A percentile compares a stretch with the other conserved stretches of the same genome.
These are phyloP conservation scores for Amiota minor DNA, from an alignment of 2,888 invertebrate genomes.

Conservation along the genomic window DNA sequence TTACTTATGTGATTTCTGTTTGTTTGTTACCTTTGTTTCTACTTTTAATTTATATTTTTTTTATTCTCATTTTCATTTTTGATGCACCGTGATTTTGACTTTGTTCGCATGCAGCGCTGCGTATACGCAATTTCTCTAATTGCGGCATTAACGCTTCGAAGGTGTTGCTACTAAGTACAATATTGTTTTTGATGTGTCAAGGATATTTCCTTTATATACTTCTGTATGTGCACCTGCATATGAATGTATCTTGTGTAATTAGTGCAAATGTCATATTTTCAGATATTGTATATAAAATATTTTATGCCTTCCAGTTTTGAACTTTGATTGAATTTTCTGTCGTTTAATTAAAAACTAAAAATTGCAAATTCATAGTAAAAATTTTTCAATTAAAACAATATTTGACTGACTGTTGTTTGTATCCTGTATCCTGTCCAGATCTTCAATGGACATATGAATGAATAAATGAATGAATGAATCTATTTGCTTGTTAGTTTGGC, in stretches of 20 bases:
- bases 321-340: no score
- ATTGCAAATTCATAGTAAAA: no score
- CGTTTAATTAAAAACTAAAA: no score
- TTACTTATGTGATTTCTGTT: neutral
- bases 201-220: neutral
- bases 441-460: no score
- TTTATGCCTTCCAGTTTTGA: neutral
- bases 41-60: neutral
- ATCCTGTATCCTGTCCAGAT: no score
- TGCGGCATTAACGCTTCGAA: conserved; percentile 14
- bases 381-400: no score
- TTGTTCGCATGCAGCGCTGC: neutral
- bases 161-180: neutral
- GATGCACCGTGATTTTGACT: neutral
- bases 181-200: conserved; percentile 30
- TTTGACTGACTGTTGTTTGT: no score
- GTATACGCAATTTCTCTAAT: conserved; percentile 15
- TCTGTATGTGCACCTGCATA: neutral
- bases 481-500: neutral
- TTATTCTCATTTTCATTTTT: neutral
- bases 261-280: conserved; percentile 5
- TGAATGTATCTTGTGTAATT: neutral
- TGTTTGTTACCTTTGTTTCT: no score
- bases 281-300: neutral
- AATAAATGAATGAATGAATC: no score